Evolutionary conservation across 2,888 invertebrate genomes (phyloP).

Genomic region (Erannis defoliaria): DNA sequence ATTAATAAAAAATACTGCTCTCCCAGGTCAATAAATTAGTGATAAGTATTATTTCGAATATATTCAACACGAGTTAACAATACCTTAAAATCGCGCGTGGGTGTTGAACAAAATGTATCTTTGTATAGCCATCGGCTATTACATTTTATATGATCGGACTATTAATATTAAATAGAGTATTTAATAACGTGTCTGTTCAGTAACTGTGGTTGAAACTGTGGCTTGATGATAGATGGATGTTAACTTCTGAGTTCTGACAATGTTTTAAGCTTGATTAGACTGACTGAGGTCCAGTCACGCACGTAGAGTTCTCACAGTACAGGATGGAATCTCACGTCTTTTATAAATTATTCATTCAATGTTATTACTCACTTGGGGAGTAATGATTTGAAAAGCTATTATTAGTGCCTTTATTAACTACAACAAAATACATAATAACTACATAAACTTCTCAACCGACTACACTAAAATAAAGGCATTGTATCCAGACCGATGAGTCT

Average conservation of each 20-base stretch:
- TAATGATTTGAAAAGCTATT: no score
- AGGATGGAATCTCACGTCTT: not conserved
- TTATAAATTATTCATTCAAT: not conserved
- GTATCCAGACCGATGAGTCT: no score
- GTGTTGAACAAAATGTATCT: conserved; percentile 49
- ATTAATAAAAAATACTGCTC: conserved; percentile 5
- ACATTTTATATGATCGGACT: conserved; percentile 42
- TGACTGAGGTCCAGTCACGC: conserved; percentile 12
- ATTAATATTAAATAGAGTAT: conserved; percentile 44
- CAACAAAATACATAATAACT: no score
- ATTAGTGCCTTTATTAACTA: no score
- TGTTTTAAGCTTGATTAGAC: conserved; percentile 9
- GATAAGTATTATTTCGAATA: conserved; percentile 9
- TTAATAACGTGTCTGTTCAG: conserved; percentile 10
- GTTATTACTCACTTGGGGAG: not conserved
- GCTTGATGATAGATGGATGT: conserved; percentile 18
- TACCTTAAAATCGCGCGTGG: conserved; percentile 44
- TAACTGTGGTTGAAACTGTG: conserved; percentile 4
- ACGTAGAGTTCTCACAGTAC: conserved; percentile 5
- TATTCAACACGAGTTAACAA: conserved; percentile 8
- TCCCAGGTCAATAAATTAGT: conserved; percentile 9
- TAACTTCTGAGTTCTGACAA: conserved; percentile 14
- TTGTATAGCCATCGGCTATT: conserved; percentile 46
- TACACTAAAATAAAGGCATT: no score
- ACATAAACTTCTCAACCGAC: no score